phyloP scores from a whole-genome alignment of 2,888 invertebrate genomes.

The Merodon equestris region DNA sequence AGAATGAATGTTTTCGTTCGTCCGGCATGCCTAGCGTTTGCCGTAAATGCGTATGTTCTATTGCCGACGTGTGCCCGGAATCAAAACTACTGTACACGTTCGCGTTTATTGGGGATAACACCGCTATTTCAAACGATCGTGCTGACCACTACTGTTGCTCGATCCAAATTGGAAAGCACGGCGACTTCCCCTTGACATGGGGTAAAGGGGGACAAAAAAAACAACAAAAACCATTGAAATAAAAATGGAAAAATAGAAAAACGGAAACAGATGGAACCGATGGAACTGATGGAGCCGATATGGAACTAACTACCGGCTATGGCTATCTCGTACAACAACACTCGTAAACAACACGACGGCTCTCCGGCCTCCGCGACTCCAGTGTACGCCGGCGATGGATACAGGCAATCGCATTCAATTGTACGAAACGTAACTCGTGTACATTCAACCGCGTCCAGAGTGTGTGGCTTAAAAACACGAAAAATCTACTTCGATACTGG shows the following conservation, averaged over 20 bases:
- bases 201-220: constrained; percentile 1
- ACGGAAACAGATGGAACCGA: constrained; percentile 41
- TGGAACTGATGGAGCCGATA: constrained; percentile 22
- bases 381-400: constrained; percentile 38
- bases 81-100: constrained; percentile 26
- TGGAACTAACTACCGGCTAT: constrained; percentile 20
- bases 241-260: constrained; percentile 21
- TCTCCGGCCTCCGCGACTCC: constrained; percentile 41
- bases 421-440: constrained; percentile 31
- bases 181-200: background rate
- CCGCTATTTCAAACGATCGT: constrained; percentile 22
- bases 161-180: constrained; percentile 47
- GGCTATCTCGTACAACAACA: constrained; percentile 1
- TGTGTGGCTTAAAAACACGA: constrained; percentile 13
- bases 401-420: constrained; percentile 54
- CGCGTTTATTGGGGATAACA: constrained; percentile 45
- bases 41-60: constrained; percentile 28
- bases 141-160: constrained; percentile 1
- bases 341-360: constrained; percentile 19
- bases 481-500: constrained; percentile 32
- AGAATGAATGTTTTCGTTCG: constrained; percentile 18
- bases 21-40: constrained; percentile 11
- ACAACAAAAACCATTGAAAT: constrained; percentile 25
- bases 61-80: constrained; percentile 34
- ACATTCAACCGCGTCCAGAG: constrained; percentile 62